Percentiles rank a stretch among this genome's conserved stretches.
Conservation (phyloP, 2,888 invertebrate species). For the Pherbina coryleti region DNA sequence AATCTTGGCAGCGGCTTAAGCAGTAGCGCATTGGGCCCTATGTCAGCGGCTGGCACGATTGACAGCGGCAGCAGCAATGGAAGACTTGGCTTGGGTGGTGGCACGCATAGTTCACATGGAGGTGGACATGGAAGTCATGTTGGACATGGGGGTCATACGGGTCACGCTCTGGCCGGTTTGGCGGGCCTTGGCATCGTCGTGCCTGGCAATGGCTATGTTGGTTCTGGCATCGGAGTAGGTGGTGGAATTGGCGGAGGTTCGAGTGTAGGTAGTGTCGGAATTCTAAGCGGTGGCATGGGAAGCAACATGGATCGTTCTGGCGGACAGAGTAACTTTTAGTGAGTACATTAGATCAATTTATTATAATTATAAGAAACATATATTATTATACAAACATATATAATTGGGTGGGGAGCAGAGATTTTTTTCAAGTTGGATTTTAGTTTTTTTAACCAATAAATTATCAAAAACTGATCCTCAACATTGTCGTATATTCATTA, state of each 20-base stretch:
- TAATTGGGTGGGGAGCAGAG: no score
- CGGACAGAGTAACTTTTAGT: constrained; percentile 55
- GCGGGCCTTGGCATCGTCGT: constrained; percentile 61
- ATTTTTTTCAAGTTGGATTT: no score
- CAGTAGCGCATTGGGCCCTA: constrained; percentile 25
- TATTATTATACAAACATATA: no score
- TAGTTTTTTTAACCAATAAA: no score
- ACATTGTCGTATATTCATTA: no score
- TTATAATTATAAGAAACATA: no score
- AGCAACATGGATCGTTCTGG: constrained; percentile 43
- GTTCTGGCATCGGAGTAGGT: constrained; percentile 48
- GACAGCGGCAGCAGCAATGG: constrained; percentile 43
- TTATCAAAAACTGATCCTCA: no score
- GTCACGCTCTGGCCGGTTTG: constrained; percentile 60
- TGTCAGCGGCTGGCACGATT: constrained; percentile 37
- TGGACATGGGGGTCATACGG: constrained; percentile 38
- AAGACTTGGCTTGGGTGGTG: constrained; percentile 19
- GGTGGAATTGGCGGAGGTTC: constrained; percentile 52
- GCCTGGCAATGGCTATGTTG: constrained; percentile 53
- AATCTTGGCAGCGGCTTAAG: constrained; percentile 42
- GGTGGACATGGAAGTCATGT: constrained; percentile 1
- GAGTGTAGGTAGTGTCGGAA: constrained; percentile 39
- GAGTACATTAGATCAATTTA: constrained; percentile 46
- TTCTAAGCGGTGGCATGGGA: constrained; percentile 45
- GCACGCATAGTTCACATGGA: not conserved